Evolutionary conservation across 64 coral and sea anemone genomes (phyloP).

Genomic region (Dendronephthya gigantea): DNA sequence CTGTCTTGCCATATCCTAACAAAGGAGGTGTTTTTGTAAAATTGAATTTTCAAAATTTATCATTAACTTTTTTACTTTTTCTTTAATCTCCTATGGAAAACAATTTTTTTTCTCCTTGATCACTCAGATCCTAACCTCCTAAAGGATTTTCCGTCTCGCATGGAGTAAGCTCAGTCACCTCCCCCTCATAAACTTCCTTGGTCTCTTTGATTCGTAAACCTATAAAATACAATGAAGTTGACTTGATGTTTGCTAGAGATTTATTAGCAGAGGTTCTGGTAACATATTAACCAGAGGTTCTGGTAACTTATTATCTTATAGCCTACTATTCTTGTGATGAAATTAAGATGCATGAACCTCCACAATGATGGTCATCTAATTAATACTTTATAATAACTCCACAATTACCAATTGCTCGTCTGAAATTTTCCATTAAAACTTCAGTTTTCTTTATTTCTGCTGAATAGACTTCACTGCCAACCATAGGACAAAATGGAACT

Average conservation of each 20-base stretch:
- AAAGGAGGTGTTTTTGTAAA: neutral
- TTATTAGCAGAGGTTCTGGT: too few species aligned
- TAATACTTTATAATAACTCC: too few species aligned
- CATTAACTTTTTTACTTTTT: too few species aligned
- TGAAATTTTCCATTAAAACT: constrained; percentile 97
- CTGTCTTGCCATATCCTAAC: constrained; percentile 94
- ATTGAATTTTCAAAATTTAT: neutral
- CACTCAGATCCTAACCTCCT: constrained; percentile 53
- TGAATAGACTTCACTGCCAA: constrained; percentile 96
- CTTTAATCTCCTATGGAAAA: too few species aligned
- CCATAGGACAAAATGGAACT: constrained; percentile 96
- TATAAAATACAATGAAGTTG: neutral
- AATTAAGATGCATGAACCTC: too few species aligned
- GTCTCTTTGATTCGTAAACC: constrained; percentile 92
- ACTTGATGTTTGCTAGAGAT: too few species aligned
- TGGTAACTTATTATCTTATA: too few species aligned
- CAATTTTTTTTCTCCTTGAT: too few species aligned
- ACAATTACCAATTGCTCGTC: constrained; percentile 84
- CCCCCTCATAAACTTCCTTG: constrained; percentile 98
- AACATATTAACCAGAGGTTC: too few species aligned
- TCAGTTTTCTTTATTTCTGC: constrained; percentile 97
- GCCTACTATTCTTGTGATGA: too few species aligned
- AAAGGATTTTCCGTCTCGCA: constrained; percentile 99
- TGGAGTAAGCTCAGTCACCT: constrained; percentile 93
- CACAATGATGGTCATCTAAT: too few species aligned